These are phyloP conservation scores for Enteromius unitaeniatus DNA, from an alignment of 2,797 vertebrate genomes.

Conservation along the genomic window DNA sequence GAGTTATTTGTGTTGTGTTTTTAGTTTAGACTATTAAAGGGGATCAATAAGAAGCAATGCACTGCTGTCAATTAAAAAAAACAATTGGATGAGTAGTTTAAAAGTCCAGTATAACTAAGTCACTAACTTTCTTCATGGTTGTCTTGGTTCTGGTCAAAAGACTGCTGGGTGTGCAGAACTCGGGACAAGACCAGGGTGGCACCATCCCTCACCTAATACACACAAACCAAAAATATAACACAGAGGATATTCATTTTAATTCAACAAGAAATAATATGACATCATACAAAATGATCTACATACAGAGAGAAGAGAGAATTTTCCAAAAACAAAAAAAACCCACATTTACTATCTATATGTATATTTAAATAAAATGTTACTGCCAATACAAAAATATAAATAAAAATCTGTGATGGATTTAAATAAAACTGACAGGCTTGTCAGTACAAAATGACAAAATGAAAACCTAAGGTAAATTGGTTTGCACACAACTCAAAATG, in stretches of 20 bases:
- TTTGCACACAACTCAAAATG: neutral
- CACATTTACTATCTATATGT: too few relatives aligned
- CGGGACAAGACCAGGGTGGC: constrained; percentile 92
- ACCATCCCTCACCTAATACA: constrained; percentile 89
- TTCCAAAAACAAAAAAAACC: too few relatives aligned
- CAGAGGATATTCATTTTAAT: neutral
- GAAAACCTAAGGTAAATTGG: neutral
- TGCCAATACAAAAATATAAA: too few relatives aligned
- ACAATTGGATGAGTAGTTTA: neutral
- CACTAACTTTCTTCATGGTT: constrained; percentile 93
- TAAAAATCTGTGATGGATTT: too few relatives aligned
- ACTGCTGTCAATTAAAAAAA: neutral
- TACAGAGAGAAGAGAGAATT: neutral
- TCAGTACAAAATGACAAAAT: neutral
- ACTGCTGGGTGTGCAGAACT: constrained; percentile 88
- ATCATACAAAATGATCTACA: neutral
- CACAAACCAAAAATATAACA: constrained; percentile 29
- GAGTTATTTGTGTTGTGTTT: neutral
- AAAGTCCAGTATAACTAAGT: neutral
- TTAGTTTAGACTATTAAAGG: neutral
- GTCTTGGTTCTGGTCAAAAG: constrained; percentile 94
- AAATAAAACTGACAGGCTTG: neutral
- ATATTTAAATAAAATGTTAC: too few relatives aligned
- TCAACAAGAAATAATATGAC: neutral
- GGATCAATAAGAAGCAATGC: constrained; percentile 7